A percentile compares a stretch with the other conserved stretches of the same genome.
phyloP scores from a whole-genome alignment of 2,797 vertebrate genomes.

The Myotis pilosus region DNA sequence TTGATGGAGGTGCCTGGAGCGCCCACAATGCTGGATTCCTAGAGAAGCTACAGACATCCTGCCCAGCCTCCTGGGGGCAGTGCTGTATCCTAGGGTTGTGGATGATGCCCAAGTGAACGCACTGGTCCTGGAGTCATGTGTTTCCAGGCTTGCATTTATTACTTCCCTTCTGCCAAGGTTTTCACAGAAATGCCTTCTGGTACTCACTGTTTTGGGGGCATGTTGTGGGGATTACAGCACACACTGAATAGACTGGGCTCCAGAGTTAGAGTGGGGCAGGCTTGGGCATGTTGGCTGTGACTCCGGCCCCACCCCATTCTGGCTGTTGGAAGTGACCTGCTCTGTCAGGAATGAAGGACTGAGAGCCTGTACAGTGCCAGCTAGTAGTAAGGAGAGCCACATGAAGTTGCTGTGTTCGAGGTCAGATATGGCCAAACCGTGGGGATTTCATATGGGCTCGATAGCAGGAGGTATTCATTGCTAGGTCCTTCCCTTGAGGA shows the following conservation, averaged over 20 bases:
- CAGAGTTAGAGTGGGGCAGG: neutral
- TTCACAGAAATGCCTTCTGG: neutral
- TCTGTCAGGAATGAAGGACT: neutral
- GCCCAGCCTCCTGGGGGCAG: too few species aligned
- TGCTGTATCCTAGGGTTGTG: neutral
- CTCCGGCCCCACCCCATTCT: neutral
- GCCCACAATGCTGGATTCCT: too few species aligned
- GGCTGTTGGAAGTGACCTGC: neutral
- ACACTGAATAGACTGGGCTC: too few species aligned
- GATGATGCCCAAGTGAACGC: neutral
- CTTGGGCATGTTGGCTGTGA: neutral
- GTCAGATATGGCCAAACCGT: neutral
- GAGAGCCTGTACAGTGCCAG: neutral
- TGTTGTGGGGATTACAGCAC: neutral
- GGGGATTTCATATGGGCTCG: neutral
- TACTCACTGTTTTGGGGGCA: neutral
- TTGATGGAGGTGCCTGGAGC: neutral
- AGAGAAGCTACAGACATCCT: neutral
- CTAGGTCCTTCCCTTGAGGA: neutral
- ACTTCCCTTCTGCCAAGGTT: neutral
- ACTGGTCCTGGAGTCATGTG: neutral
- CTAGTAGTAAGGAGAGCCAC: neutral
- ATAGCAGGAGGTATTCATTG: neutral
- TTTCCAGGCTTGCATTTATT: neutral
- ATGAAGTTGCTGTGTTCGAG: neutral